These are phyloP conservation scores for Astropecten irregularis DNA, from an alignment of 53 echinoderm and acorn worm species.

Conservation along the genomic window DNA sequence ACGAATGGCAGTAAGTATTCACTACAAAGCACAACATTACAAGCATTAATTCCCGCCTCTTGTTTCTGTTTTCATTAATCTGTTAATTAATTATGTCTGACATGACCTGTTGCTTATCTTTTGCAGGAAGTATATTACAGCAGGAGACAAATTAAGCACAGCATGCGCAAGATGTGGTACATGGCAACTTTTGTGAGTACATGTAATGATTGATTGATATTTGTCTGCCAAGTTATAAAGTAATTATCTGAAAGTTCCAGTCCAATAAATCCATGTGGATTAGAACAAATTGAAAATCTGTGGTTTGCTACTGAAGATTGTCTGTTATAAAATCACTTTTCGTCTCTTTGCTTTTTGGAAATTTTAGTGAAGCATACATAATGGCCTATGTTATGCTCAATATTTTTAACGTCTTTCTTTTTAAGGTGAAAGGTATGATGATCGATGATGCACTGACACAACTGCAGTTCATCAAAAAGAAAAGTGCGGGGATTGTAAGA, in stretches of 20 bases:
- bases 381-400: too few relatives aligned
- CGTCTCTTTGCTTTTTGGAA: too few relatives aligned
- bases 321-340: too few relatives aligned
- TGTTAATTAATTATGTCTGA: not conserved
- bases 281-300: too few relatives aligned
- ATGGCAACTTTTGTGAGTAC: slow-evolving; percentile 89
- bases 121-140: slow-evolving; percentile 73
- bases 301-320: too few relatives aligned
- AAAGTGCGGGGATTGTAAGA: slow-evolving; percentile 82
- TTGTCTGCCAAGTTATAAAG: too few relatives aligned
- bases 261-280: too few relatives aligned
- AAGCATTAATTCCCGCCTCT: not conserved
- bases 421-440: slow-evolving; percentile 96
- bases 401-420: not conserved
- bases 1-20: slow-evolving; percentile 73
- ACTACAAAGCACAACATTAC: not conserved
- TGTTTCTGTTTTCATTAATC: not conserved
- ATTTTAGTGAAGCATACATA: too few relatives aligned
- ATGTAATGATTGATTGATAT: not conserved
- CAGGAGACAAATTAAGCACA: slow-evolving; percentile 87
- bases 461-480: slow-evolving; percentile 81
- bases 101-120: not conserved
- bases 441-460: slow-evolving; percentile 92
- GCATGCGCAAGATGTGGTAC: slow-evolving; percentile 96
- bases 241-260: too few relatives aligned